Evolutionary conservation across 2,113 vertebrate genomes (phyloP).

Genomic region (Emydura subglobosa): DNA sequence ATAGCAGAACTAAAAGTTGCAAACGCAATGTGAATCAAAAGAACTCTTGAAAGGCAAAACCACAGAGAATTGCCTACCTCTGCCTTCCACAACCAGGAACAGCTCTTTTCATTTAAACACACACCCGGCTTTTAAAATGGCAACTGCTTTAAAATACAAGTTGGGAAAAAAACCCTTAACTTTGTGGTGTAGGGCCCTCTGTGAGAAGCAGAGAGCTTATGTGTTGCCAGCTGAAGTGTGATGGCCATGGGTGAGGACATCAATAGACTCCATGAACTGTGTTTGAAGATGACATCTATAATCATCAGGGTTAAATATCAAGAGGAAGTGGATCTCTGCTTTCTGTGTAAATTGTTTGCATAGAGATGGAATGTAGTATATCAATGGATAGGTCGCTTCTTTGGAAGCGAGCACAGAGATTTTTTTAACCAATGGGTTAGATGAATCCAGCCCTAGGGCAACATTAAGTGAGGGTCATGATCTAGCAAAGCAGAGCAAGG

Average conservation of each 20-base stretch:
- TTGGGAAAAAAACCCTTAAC: neutral
- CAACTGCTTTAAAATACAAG: neutral
- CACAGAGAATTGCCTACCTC: neutral
- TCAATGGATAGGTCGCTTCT: neutral
- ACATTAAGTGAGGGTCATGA: neutral
- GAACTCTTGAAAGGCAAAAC: neutral
- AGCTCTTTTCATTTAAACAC: neutral
- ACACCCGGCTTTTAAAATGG: neutral
- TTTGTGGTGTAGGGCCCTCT: neutral
- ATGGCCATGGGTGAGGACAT: neutral
- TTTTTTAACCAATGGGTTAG: neutral
- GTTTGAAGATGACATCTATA: neutral
- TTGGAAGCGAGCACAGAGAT: neutral
- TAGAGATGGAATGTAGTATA: neutral
- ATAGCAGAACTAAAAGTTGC: neutral
- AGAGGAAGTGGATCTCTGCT: neutral
- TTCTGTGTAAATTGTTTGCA: neutral
- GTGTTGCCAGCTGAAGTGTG: neutral
- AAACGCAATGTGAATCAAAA: neutral
- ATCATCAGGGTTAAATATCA: neutral
- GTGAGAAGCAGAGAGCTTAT: neutral
- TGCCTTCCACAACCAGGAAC: neutral
- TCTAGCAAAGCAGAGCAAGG: neutral
- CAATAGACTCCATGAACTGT: neutral
- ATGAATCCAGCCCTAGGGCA: neutral